Conservation (phyloP, 2,888 invertebrate genomes). For the Onthophagus sagittarius region DNA sequence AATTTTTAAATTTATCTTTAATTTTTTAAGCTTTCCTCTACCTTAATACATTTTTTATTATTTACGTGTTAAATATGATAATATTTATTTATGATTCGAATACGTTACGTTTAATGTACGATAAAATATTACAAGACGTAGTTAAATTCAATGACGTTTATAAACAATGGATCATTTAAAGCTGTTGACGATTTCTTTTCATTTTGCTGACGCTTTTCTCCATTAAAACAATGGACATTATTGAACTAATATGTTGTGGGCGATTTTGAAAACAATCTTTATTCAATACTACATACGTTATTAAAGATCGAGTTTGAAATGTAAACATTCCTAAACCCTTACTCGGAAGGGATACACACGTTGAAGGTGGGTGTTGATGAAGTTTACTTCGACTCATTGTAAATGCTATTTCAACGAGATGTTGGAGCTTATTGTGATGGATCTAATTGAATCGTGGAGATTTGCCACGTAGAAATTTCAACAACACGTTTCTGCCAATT, state of each 20-base stretch:
- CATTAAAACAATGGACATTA: neutral
- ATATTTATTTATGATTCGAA: no score
- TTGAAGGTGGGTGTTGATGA: neutral
- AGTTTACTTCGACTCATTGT: neutral
- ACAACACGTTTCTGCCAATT: no score
- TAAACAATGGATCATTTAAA: neutral
- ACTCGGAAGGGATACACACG: neutral
- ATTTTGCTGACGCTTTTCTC: neutral
- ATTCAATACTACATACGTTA: no score
- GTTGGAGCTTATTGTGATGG: neutral
- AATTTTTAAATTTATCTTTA: neutral
- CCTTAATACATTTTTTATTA: neutral
- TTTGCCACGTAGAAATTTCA: neutral
- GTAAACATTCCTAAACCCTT: neutral
- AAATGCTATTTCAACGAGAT: neutral
- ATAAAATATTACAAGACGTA: no score
- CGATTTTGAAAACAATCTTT: neutral
- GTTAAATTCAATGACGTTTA: neutral
- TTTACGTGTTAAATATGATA: neutral
- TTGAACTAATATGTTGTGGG: neutral
- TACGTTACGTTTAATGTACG: no score
- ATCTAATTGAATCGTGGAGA: neutral
- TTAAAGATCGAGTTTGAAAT: no score
- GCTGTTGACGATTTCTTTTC: neutral
- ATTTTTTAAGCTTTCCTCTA: neutral